Conservation (phyloP, 1,140 invertebrate genomes). For the Rhynchophorus ferrugineus region DNA sequence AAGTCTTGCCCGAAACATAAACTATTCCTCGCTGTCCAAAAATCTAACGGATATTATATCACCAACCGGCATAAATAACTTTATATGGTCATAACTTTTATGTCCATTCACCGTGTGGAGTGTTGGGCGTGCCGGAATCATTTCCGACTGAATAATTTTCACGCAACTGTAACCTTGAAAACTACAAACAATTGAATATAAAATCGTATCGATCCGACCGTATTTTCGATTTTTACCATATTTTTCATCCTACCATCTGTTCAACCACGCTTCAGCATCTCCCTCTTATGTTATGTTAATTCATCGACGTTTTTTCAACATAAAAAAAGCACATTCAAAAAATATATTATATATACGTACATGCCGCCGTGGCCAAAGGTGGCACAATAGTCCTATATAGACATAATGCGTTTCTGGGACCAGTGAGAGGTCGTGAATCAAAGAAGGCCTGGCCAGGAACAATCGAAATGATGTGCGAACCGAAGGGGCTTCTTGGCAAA, state of each 20-base stretch:
- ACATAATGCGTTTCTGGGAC: too few relatives aligned
- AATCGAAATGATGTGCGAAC: constrained; percentile 10
- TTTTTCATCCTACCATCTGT: neutral
- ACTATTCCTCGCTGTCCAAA: neutral
- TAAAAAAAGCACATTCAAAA: neutral
- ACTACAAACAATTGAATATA: constrained; percentile 3
- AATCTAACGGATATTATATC: neutral
- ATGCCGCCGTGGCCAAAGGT: neutral
- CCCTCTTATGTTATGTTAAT: neutral
- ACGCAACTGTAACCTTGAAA: constrained; percentile 5
- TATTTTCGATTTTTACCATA: neutral
- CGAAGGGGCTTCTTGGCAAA: constrained; percentile 14
- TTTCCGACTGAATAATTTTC: constrained; percentile 2
- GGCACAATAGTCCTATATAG: neutral
- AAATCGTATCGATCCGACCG: neutral
- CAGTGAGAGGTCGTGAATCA: neutral
- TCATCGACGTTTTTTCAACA: neutral
- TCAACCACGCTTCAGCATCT: neutral
- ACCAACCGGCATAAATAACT: neutral
- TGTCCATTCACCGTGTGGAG: neutral
- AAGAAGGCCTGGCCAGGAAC: neutral
- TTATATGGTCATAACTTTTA: constrained; percentile 1
- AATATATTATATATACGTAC: too few relatives aligned
- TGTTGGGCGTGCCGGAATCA: neutral
- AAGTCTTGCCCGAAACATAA: neutral